Conservation (phyloP, 2,888 invertebrate species). For the Zygogramma bicolorata region DNA sequence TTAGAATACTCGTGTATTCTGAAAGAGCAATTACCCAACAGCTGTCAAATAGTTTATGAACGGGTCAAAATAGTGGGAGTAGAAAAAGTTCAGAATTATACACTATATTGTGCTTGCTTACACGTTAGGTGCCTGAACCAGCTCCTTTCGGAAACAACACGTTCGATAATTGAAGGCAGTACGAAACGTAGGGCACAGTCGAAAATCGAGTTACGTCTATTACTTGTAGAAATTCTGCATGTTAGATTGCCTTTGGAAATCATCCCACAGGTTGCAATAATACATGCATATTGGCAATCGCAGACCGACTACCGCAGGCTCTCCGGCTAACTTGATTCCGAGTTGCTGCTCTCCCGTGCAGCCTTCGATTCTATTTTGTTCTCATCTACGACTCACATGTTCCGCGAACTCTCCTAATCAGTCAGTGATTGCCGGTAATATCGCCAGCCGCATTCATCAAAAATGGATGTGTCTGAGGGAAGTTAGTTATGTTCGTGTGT, state of each 20-base stretch:
- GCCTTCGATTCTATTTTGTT: slow-evolving; percentile 53
- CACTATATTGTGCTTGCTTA: too few species aligned
- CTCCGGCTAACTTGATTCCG: slow-evolving; percentile 53
- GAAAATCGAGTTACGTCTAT: slow-evolving; percentile 40
- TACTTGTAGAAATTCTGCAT: slow-evolving; percentile 50
- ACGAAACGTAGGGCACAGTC: slow-evolving; percentile 33
- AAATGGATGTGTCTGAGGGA: slow-evolving; percentile 22
- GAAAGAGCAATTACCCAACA: too few species aligned
- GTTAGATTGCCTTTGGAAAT: slow-evolving; percentile 60
- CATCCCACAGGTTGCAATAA: slow-evolving; percentile 63
- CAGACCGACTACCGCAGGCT: slow-evolving; percentile 50
- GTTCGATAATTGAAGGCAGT: slow-evolving; percentile 28
- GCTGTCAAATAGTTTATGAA: too few species aligned
- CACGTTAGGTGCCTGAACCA: too few species aligned
- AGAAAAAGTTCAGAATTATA: too few species aligned
- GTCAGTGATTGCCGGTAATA: slow-evolving; percentile 47
- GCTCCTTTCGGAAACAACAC: background rate
- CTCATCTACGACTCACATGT: slow-evolving; percentile 49
- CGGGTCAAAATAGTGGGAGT: too few species aligned
- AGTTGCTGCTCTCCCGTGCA: slow-evolving; percentile 46
- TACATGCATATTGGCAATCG: slow-evolving; percentile 64
- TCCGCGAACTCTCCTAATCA: slow-evolving; percentile 49
- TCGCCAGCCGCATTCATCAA: slow-evolving; percentile 34
- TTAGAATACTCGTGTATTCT: too few species aligned
- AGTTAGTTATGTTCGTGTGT: background rate